Base-by-base conservation (phyloP, 2,113 vertebrate genomes). In the Catharus fuscescens region DNA sequence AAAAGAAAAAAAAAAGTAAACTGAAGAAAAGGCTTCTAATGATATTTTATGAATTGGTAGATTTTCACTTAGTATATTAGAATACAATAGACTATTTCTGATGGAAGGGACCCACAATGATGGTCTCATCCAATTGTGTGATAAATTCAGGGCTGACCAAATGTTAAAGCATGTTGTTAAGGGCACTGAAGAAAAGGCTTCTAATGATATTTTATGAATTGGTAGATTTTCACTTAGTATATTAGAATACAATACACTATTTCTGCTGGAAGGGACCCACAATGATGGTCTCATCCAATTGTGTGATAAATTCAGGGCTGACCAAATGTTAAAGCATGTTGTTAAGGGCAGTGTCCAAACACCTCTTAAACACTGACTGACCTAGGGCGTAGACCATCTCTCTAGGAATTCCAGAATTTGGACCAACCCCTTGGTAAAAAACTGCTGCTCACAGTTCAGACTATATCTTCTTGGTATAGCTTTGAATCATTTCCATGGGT, bases 401-500 rank as follows among this genome's bases (percentile, higher is more conserved):
- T 70, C 6, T 26, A 32, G 40, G 12, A 87, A 5, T 70, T 64
- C 11, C 77, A 54, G 38, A 38, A 21, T 79, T 11, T 74, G 24
- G 24, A 60, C 20, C 7, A 73, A 2, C 1, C 2, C 32, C 18
- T 44, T 2, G 1, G 20, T 6, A 50, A 29, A 34, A 10, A 70
- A 76, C 21, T 53, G 6, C 6, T 69, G 25, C 40, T 48, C 47
- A 19, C 8, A 5, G 3, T 32, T 15, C 16, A 44, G 28, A 25
- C 7, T 69, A 12, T 38, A 13, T 32, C 31, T 86, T 26, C 13
- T 44, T 24, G 15, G 13, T 9, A 26, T 14, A 59, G 24, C 26
- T 82, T 53, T 64, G 44, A 53, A 32, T 31, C 19, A 32, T 47
- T 47, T 19, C n/a, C 38, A 32, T 1, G 1, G 1, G 7, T 53